Percentiles rank a stretch among this genome's conserved stretches.
Evolutionary conservation across 1,140 invertebrate genomes (phyloP).

Genomic region (Saccostrea cuccullata): DNA sequence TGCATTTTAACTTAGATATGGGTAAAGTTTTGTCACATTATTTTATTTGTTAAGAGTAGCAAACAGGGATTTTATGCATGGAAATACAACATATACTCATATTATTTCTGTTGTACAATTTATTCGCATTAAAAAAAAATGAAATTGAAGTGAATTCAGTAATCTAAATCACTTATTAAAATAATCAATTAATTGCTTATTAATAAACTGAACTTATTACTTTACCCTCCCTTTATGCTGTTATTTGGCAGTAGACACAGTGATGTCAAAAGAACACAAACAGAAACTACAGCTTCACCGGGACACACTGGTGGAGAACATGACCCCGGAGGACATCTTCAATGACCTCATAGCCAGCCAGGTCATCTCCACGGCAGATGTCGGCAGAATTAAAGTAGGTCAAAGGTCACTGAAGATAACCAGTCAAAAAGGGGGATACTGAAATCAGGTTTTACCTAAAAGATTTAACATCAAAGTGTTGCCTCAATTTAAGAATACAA

Average conservation of each 20-base stretch:
- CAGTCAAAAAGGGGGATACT: too few relatives aligned
- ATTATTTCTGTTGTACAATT: too few relatives aligned
- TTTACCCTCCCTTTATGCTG: neutral
- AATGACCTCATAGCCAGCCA: constrained; percentile 67
- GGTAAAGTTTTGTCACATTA: too few relatives aligned
- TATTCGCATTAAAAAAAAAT: too few relatives aligned
- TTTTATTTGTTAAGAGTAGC: too few relatives aligned
- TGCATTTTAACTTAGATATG: too few relatives aligned
- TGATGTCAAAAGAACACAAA: constrained; percentile 68
- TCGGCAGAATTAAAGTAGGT: constrained; percentile 63
- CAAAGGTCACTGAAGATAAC: neutral
- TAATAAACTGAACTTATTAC: neutral
- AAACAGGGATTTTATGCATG: neutral
- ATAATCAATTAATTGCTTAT: too few relatives aligned
- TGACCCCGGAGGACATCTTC: constrained; percentile 71
- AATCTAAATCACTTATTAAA: too few relatives aligned
- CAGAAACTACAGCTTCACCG: constrained; percentile 62
- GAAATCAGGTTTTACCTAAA: neutral
- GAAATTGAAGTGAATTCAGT: too few relatives aligned
- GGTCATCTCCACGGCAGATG: constrained; percentile 64
- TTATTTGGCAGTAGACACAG: constrained; percentile 59
- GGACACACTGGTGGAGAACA: constrained; percentile 67
- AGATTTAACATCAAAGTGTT: neutral
- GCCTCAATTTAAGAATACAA: too few relatives aligned
- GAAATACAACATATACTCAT: too few relatives aligned